Evolutionary conservation across 2,888 invertebrate species (phyloP).

Genomic region (Ophraella communa): DNA sequence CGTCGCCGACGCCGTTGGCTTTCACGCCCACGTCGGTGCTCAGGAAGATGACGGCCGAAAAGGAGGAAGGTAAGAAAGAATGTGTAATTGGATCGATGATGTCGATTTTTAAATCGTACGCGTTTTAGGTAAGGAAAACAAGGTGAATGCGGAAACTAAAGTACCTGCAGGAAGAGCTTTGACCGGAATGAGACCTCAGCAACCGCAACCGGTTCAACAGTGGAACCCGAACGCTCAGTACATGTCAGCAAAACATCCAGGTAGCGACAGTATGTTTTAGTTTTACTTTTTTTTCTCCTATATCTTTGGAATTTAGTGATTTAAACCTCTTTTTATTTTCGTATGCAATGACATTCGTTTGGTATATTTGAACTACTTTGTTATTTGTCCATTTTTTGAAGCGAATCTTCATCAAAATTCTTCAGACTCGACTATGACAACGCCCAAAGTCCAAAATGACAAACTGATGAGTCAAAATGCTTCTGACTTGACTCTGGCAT

Average conservation of each 20-base stretch:
- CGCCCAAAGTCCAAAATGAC: too few relatives aligned
- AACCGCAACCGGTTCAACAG: slow-evolving; percentile 47
- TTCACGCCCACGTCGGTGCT: slow-evolving; percentile 95
- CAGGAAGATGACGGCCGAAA: slow-evolving; percentile 93
- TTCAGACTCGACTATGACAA: too few relatives aligned
- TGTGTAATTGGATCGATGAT: background rate
- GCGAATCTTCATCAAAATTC: too few relatives aligned
- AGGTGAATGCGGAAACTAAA: slow-evolving; percentile 38
- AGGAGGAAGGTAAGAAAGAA: slow-evolving; percentile 68
- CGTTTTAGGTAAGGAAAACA: slow-evolving; percentile 57
- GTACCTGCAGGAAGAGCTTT: slow-evolving; percentile 55
- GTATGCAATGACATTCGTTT: too few relatives aligned
- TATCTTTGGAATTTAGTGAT: too few relatives aligned
- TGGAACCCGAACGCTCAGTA: slow-evolving; percentile 49
- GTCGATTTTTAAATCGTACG: slow-evolving; percentile 25
- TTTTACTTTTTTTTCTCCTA: background rate
- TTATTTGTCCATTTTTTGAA: too few relatives aligned
- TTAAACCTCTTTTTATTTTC: too few relatives aligned
- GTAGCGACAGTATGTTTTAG: slow-evolving; percentile 29
- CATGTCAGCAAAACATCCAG: slow-evolving; percentile 43
- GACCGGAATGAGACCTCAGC: slow-evolving; percentile 54
- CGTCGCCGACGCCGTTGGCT: slow-evolving; percentile 76
- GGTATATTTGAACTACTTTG: too few relatives aligned
- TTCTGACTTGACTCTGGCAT: too few relatives aligned
- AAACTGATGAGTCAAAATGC: too few relatives aligned